Conservation (phyloP, 1,140 invertebrate species). For the Bombus fervidus region DNA sequence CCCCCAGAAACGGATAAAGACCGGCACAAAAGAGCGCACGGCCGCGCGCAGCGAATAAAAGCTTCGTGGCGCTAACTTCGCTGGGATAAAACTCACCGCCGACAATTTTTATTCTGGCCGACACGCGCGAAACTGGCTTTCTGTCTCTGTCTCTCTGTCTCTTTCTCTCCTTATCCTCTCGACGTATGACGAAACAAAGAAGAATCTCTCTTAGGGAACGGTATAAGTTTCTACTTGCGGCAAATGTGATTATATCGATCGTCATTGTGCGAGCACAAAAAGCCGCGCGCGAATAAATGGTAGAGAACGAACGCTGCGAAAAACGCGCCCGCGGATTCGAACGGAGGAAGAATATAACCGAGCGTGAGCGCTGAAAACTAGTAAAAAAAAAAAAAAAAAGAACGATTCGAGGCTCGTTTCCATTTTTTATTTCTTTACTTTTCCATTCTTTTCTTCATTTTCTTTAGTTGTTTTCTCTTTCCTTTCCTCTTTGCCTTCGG, state of each 20-base stretch:
- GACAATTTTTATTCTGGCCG: constrained; percentile 44
- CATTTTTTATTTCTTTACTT: background rate
- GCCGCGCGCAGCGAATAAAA: background rate
- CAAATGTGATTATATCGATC: constrained; percentile 65
- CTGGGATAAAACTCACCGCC: background rate
- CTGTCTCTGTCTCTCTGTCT: background rate
- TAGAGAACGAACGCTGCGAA: constrained; percentile 5
- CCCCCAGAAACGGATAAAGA: background rate
- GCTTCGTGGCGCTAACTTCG: constrained; percentile 1
- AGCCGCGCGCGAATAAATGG: constrained; percentile 14
- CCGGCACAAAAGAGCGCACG: constrained; percentile 15
- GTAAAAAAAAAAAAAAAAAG: background rate
- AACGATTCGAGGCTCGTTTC: background rate
- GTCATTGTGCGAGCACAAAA: constrained; percentile 54
- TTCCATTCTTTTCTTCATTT: background rate
- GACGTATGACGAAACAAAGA: constrained; percentile 53
- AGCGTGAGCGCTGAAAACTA: background rate
- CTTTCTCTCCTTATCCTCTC: constrained; percentile 3
- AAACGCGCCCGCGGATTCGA: constrained; percentile 32
- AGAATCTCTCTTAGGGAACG: constrained; percentile 49
- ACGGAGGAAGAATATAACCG: constrained; percentile 28
- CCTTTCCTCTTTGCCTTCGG: background rate
- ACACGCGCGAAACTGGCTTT: constrained; percentile 36
- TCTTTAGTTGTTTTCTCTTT: background rate
- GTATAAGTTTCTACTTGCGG: constrained; percentile 53